A percentile compares a stretch with the other conserved stretches of the same genome.
These are phyloP conservation scores for Pollachius pollachius DNA, from an alignment of 2,113 vertebrate genomes.

Conservation along the genomic window DNA sequence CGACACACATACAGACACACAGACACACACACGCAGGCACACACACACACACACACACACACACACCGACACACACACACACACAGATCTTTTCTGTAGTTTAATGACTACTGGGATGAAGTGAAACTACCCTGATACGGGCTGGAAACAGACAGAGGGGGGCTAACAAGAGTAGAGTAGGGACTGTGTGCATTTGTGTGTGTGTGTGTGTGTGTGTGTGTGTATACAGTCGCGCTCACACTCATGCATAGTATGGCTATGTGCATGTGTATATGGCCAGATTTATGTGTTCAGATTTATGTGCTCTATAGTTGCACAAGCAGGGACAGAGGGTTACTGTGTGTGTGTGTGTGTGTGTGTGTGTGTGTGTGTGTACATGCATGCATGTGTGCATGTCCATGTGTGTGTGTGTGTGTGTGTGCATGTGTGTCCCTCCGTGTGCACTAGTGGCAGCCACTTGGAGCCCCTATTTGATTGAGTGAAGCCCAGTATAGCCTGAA, in stretches of 20 bases:
- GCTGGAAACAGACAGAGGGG: constrained; percentile 2
- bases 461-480: constrained; percentile 66
- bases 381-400: constrained; percentile 16
- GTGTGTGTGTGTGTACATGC: constrained; percentile 21
- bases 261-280: constrained; percentile 19
- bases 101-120: constrained; percentile 48
- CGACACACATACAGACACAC: no score
- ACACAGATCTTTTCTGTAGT: constrained; percentile 22
- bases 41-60: no score
- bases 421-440: constrained; percentile 51
- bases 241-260: neutral
- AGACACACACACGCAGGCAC: no score
- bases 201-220: constrained; percentile 22
- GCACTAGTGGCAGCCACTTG: constrained; percentile 53
- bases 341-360: constrained; percentile 24
- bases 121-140: constrained; percentile 21
- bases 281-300: constrained; percentile 65
- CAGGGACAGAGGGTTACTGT: constrained; percentile 37
- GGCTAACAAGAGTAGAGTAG: constrained; percentile 11
- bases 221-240: neutral
- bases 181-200: constrained; percentile 2
- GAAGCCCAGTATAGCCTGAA: constrained; percentile 59
- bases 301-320: constrained; percentile 47
- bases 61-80: no score
- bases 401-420: constrained; percentile 23